These are phyloP conservation scores for Macroteleia sp. DNA, from an alignment of 2,888 invertebrate genomes.

Conservation along the genomic window DNA sequence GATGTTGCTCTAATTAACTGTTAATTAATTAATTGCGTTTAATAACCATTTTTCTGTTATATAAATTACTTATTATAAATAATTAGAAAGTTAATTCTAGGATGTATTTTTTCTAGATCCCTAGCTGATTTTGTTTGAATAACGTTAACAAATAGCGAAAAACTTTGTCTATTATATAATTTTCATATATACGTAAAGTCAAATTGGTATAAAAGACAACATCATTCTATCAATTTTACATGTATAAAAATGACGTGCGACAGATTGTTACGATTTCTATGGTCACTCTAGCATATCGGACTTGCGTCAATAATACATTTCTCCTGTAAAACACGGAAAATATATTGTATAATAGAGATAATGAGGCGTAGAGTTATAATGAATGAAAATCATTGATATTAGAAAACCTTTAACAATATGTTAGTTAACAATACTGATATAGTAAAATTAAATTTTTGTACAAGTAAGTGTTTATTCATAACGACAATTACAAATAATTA, in stretches of 20 bases:
- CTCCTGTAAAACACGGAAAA: slow-evolving; percentile 30
- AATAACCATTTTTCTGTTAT: neutral
- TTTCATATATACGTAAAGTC: too few species aligned
- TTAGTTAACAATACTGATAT: too few species aligned
- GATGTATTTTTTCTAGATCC: too few species aligned
- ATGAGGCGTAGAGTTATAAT: slow-evolving; percentile 11
- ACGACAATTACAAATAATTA: too few species aligned
- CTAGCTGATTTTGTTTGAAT: too few species aligned
- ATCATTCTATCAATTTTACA: too few species aligned
- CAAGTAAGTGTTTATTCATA: too few species aligned
- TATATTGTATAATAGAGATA: slow-evolving; percentile 39
- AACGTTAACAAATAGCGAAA: too few species aligned
- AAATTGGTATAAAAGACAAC: too few species aligned
- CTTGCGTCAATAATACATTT: slow-evolving; percentile 45
- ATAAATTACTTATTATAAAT: neutral
- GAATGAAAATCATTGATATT: neutral
- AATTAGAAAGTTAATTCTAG: too few species aligned
- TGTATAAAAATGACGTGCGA: neutral
- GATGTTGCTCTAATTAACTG: slow-evolving; percentile 6
- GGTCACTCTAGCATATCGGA: slow-evolving; percentile 9
- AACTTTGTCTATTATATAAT: too few species aligned
- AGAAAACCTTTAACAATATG: neutral
- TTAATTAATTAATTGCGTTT: neutral
- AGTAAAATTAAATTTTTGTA: too few species aligned
- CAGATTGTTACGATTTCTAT: slow-evolving; percentile 3